Conservation (phyloP, 2,888 invertebrate genomes). For the Eueremaeus valkanovi region DNA sequence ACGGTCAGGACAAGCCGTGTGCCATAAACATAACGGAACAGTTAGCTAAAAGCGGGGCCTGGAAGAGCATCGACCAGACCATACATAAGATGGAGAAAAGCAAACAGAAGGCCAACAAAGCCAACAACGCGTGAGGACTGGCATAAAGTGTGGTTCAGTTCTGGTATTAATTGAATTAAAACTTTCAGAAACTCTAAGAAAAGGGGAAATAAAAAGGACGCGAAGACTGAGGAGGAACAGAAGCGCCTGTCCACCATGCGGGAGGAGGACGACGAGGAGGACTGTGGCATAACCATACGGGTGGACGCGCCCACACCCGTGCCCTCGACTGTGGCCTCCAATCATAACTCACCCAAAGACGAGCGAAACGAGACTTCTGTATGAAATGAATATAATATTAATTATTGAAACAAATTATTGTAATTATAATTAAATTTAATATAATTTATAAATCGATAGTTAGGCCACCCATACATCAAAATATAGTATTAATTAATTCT, state of each 20-base stretch:
- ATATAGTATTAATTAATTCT: background rate
- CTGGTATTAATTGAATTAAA: background rate
- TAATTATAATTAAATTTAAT: too few relatives aligned
- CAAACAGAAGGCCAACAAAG: too few relatives aligned
- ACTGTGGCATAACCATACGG: slow-evolving; percentile 51
- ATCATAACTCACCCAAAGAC: slow-evolving; percentile 43
- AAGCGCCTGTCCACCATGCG: slow-evolving; percentile 76
- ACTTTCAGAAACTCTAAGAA: slow-evolving; percentile 53
- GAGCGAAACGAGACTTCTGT: slow-evolving; percentile 42
- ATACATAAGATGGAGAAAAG: slow-evolving; percentile 67
- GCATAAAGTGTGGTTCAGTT: too few relatives aligned
- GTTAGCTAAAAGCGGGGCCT: slow-evolving; percentile 85
- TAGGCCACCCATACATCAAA: background rate
- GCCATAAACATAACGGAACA: slow-evolving; percentile 85
- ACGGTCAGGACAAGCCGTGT: slow-evolving; percentile 50
- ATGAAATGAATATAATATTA: slow-evolving; percentile 2
- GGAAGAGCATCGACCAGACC: slow-evolving; percentile 60
- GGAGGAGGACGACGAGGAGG: slow-evolving; percentile 76
- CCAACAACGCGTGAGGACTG: background rate
- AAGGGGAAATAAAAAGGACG: slow-evolving; percentile 66
- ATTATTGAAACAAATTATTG: too few relatives aligned
- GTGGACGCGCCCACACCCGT: slow-evolving; percentile 49
- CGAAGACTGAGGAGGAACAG: slow-evolving; percentile 57
- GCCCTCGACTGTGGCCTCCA: slow-evolving; percentile 37
- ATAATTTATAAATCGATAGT: too few relatives aligned